Evolutionary conservation across 1,140 invertebrate genomes (phyloP).

Genomic region (Yoshiicerus persimilis): DNA sequence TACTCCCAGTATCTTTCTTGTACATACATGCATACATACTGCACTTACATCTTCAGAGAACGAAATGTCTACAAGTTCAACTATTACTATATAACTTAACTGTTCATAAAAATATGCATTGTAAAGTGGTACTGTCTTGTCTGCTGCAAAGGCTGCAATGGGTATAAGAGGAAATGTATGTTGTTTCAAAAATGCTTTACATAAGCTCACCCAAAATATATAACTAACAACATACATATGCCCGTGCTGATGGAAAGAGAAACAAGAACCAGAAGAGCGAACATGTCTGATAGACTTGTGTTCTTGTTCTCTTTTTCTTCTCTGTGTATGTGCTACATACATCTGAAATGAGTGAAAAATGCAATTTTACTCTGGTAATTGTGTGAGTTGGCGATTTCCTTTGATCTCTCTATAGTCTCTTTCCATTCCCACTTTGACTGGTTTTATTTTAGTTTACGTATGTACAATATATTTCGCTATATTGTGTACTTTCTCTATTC

Average conservation of each 20-base stretch:
- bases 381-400: slow-evolving; percentile 18
- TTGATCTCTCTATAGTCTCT: slow-evolving; percentile 23
- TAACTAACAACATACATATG: neutral
- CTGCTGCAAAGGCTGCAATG: too few species aligned
- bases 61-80: neutral
- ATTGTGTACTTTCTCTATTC: neutral
- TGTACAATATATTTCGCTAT: neutral
- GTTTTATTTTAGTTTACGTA: neutral
- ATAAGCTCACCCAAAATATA: too few species aligned
- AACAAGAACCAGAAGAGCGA: neutral
- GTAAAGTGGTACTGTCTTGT: too few species aligned
- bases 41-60: neutral
- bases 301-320: neutral
- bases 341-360: slow-evolving; percentile 25
- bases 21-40: too few species aligned
- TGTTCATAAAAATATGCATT: neutral
- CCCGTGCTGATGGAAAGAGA: neutral
- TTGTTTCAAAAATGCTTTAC: too few species aligned
- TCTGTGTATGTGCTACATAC: neutral
- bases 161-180: too few species aligned
- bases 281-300: neutral
- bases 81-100: neutral
- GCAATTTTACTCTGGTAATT: slow-evolving; percentile 22
- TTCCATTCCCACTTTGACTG: slow-evolving; percentile 17
- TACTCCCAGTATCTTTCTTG: too few species aligned